Base-by-base conservation (phyloP, 2,888 invertebrate species). In the Falcaria lacertinaria region DNA sequence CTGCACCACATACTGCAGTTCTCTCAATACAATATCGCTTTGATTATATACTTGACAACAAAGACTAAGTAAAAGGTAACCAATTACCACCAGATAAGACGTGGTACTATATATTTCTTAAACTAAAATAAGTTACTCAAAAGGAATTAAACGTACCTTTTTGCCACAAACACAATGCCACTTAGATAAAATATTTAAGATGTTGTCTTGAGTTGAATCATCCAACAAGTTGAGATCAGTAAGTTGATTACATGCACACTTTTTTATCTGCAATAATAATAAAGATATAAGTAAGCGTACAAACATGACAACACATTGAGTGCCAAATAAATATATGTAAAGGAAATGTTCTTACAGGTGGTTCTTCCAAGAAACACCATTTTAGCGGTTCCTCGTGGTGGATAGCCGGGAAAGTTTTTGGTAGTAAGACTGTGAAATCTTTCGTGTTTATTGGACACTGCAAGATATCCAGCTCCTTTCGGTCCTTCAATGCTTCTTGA, bases 161-260 rank as follows among this genome's bases (percentile, higher is more conserved):
- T 76, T 88, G 5, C 82, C 87, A 58, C 89, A 89, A 17, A 55
- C 68, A 44, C 89, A 89, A 52, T 87, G 73, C 89, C 88, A 89
- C 62, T 86, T 85, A 0, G 87, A 76, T 33, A 89, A 70, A 46
- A 86, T 80, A 50, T 80, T 73, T 32, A 87, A 50, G 39, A 89
- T 79, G 57, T 82, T 79, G 36, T 88, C 86, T 66, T 87, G 89
- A 42, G 64, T 78, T 6, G 79, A 64, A 50, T 88, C 86, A 47
- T 87, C 85, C 42, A 85, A 54, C 50, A 85, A 63, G 60, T 74
- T 66, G 1, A 86, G 56, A 61, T 87, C 82, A 7, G 78, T 84
- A 7, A 82, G 52, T 50, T 75, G 80, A 60, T 85, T 84, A 47
- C 89, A 89, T 70, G 85, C 86, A 54, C 89, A 89, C 68, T 85